A percentile compares a stretch with the other conserved stretches of the same genome.
Evolutionary conservation across 2,888 invertebrate species (phyloP).

Genomic region (Antheraea assamensis): DNA sequence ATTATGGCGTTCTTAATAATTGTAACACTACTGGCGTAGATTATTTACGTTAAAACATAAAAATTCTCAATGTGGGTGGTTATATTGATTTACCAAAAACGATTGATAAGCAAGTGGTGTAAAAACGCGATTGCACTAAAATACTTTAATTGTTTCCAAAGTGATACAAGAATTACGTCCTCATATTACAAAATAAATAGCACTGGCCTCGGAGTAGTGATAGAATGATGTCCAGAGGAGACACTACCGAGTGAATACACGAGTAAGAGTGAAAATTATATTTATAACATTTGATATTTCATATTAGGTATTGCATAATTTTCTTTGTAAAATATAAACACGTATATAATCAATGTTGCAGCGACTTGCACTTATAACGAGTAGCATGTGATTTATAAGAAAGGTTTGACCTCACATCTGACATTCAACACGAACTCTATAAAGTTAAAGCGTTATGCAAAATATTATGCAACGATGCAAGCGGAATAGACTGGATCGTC

Average conservation of each 20-base stretch:
- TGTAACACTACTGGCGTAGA: background rate
- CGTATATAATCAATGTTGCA: background rate
- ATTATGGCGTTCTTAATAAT: background rate
- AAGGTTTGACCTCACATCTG: conserved; percentile 59
- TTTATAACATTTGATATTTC: background rate
- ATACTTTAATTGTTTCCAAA: too few species aligned
- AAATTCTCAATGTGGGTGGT: background rate
- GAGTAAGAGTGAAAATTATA: background rate
- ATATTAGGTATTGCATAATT: background rate
- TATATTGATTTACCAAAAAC: background rate
- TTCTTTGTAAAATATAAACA: background rate
- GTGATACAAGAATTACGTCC: too few species aligned
- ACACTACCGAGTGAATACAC: background rate
- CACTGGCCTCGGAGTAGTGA: background rate
- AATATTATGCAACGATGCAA: conserved; percentile 60
- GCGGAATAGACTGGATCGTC: conserved; percentile 47
- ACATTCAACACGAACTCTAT: conserved; percentile 67
- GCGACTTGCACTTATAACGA: background rate
- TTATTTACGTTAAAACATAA: background rate
- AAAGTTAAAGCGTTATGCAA: conserved; percentile 64
- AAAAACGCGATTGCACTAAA: too few species aligned
- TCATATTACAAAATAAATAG: too few species aligned
- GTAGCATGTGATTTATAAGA: conserved; percentile 28
- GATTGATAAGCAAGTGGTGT: too few species aligned
- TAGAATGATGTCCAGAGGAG: background rate